A percentile compares a stretch with the other conserved stretches of the same genome.
Evolutionary conservation across 1,140 invertebrate species (phyloP).

Genomic region (Meloidogyne exigua): DNA sequence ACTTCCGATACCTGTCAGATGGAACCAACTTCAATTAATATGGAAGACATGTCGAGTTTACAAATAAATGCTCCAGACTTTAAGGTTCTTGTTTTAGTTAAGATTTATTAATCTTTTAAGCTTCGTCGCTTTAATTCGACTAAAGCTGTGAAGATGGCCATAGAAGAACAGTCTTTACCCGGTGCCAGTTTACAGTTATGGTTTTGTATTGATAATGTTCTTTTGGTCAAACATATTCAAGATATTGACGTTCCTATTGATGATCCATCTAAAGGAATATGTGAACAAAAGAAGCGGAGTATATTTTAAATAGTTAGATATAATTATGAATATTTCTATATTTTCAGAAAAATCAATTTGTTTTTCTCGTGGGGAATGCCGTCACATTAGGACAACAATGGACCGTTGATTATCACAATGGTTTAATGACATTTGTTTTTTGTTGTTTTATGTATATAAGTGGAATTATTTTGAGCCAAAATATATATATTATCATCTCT

Average conservation of each 20-base stretch:
- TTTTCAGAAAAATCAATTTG: conserved; percentile 9
- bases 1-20: neutral
- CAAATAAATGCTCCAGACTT: conserved; percentile 28
- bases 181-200: conserved; percentile 15
- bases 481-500: too few species aligned
- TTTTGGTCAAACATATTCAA: conserved; percentile 14
- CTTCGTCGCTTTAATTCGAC: conserved; percentile 20
- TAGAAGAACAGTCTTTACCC: neutral
- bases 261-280: neutral
- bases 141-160: conserved; percentile 13
- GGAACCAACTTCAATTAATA: too few species aligned
- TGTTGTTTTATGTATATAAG: too few species aligned
- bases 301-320: neutral
- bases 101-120: neutral
- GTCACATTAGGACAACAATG: conserved; percentile 3
- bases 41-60: neutral
- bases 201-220: conserved; percentile 22
- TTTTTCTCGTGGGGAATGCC: conserved; percentile 10
- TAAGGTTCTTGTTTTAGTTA: conserved; percentile 12
- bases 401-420: too few species aligned
- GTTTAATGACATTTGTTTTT: too few species aligned
- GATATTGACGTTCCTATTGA: neutral
- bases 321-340: neutral
- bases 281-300: neutral
- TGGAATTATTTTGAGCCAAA: too few species aligned